Percentiles rank a stretch among this genome's conserved stretches.
Conservation (phyloP, 2,113 vertebrate genomes). For the Alces alces region DNA sequence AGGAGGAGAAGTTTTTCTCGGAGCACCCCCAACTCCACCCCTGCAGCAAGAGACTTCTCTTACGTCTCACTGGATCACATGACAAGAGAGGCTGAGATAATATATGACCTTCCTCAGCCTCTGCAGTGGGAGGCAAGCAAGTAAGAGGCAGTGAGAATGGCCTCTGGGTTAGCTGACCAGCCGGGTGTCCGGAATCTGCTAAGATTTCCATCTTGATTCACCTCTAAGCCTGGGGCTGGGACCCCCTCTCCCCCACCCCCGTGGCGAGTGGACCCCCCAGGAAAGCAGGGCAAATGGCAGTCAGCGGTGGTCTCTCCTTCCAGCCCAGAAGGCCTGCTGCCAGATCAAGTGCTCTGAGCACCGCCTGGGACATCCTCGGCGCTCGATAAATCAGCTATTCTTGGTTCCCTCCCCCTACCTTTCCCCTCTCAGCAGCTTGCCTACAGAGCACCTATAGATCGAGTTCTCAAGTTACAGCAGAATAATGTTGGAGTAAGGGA, state of each 20-base stretch:
- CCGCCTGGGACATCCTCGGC: background rate
- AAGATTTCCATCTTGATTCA: background rate
- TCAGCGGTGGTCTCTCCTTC: background rate
- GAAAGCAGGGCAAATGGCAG: background rate
- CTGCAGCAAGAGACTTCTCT: background rate
- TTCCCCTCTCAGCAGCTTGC: background rate
- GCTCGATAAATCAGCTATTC: slow-evolving; percentile 50
- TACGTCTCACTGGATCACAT: background rate
- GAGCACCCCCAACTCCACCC: background rate
- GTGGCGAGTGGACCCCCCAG: background rate
- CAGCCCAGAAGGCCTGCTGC: background rate
- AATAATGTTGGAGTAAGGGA: slow-evolving; percentile 7
- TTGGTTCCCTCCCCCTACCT: background rate
- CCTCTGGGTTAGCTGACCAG: background rate
- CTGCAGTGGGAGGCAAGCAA: background rate
- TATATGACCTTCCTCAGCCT: background rate
- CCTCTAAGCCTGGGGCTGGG: background rate
- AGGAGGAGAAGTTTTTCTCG: background rate
- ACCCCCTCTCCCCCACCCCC: fast-evolving
- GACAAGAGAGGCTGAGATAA: background rate
- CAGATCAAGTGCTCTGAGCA: background rate
- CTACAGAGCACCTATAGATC: slow-evolving; percentile 7
- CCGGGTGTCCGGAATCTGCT: background rate
- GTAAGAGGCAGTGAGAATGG: background rate
- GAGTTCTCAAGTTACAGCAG: slow-evolving; percentile 55